These are phyloP conservation scores for Styela plicata DNA, from an alignment of 23 tunicate species.

Conservation along the genomic window DNA sequence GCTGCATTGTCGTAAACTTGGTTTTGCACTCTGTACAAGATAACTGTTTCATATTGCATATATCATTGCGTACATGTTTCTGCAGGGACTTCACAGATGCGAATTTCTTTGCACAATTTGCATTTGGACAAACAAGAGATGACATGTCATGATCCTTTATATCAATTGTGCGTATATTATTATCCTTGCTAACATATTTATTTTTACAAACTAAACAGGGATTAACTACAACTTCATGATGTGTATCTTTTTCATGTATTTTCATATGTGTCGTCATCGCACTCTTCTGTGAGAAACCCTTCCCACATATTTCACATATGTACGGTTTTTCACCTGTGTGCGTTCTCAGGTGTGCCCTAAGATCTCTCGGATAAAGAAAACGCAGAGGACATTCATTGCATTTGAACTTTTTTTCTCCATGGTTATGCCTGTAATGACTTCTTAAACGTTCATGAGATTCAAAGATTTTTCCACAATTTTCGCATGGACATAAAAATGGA, in stretches of 20 bases:
- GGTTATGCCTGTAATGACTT: slow-evolving; percentile 28
- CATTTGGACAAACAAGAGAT: slow-evolving; percentile 19
- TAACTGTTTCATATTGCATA: slow-evolving; percentile 21
- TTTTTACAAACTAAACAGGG: slow-evolving; percentile 16
- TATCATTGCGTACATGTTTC: slow-evolving; percentile 17
- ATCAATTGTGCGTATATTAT: not conserved
- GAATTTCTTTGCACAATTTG: slow-evolving; percentile 26
- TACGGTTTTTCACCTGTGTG: slow-evolving; percentile 37
- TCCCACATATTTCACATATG: slow-evolving; percentile 26
- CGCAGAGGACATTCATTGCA: slow-evolving; percentile 22
- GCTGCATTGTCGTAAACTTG: slow-evolving; percentile 7
- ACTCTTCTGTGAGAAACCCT: slow-evolving; percentile 25
- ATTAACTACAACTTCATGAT: not conserved
- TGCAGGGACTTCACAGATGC: slow-evolving; percentile 5
- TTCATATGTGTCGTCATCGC: slow-evolving; percentile 10
- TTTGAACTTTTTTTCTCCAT: slow-evolving; percentile 20
- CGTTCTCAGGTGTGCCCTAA: slow-evolving; percentile 1
- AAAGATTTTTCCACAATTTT: slow-evolving; percentile 26
- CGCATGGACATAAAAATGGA: slow-evolving; percentile 26
- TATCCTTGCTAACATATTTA: slow-evolving; percentile 14
- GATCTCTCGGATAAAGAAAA: slow-evolving; percentile 32
- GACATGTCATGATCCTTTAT: not conserved
- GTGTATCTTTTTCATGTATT: slow-evolving; percentile 6
- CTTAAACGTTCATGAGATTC: slow-evolving; percentile 10
- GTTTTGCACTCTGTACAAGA: slow-evolving; percentile 6